Conservation (phyloP, 2,888 invertebrate genomes). For the Sthenelais limicola region DNA sequence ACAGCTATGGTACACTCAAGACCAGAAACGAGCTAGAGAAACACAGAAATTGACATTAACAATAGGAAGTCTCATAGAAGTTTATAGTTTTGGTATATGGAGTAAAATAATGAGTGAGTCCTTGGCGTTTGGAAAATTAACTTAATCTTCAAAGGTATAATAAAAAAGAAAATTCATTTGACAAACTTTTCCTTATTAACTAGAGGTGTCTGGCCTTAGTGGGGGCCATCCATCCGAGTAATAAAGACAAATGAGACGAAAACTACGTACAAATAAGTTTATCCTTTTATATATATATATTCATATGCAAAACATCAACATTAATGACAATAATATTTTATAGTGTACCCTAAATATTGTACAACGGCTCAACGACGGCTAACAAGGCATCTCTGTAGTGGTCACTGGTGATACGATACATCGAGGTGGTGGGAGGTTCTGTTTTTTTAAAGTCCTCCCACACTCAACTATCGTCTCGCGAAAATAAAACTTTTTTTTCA, state of each 20-base stretch:
- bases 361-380: constrained; percentile 13
- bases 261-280: background rate
- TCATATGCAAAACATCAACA: constrained; percentile 22
- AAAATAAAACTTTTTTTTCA: background rate
- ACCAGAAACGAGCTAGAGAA: too few species aligned
- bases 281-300: background rate
- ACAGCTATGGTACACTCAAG: too few species aligned
- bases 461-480: background rate
- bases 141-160: too few species aligned
- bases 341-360: constrained; percentile 20
- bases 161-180: too few species aligned
- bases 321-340: constrained; percentile 8
- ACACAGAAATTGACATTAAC: too few species aligned
- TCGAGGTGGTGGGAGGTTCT: background rate
- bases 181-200: too few species aligned
- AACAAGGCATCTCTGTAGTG: constrained; percentile 25
- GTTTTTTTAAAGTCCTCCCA: background rate
- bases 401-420: background rate
- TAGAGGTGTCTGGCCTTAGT: too few species aligned
- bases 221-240: too few species aligned
- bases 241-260: background rate
- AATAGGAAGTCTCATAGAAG: too few species aligned
- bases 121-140: too few species aligned
- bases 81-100: too few species aligned
- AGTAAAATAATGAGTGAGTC: too few species aligned